These are phyloP conservation scores for Anneissia japonica DNA, from an alignment of 35 echinoderm and acorn worm species.

Conservation along the genomic window DNA sequence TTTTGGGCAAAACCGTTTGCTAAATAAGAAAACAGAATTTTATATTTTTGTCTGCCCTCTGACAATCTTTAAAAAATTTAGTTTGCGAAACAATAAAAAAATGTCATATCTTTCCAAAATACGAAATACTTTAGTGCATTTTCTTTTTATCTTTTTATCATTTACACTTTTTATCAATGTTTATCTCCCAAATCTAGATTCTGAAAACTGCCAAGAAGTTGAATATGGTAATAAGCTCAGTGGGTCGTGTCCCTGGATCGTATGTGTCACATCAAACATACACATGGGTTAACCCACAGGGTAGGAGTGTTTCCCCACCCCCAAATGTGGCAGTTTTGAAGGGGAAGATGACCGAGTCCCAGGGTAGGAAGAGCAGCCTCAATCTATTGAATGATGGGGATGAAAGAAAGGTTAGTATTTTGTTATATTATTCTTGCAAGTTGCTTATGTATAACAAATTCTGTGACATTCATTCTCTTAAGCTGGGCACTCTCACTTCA, in stretches of 20 bases:
- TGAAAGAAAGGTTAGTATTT: conserved; percentile 81
- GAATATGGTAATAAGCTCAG: conserved; percentile 70
- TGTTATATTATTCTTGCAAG: neutral
- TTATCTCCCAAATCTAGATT: conserved; percentile 43
- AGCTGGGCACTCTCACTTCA: no score
- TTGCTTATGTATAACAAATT: no score
- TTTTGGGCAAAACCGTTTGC: no score
- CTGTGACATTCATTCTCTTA: no score
- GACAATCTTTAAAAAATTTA: no score
- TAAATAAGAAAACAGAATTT: no score
- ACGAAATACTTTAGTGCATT: no score
- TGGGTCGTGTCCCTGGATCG: conserved; percentile 81
- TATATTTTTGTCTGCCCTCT: no score
- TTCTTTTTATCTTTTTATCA: no score
- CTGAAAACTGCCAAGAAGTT: conserved; percentile 63
- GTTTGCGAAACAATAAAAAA: no score
- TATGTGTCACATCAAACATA: conserved; percentile 80
- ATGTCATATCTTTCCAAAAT: no score
- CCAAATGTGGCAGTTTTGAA: conserved; percentile 40
- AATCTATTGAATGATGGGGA: conserved; percentile 74
- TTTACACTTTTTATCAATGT: no score
- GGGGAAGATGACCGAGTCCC: conserved; percentile 25
- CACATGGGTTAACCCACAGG: conserved; percentile 91
- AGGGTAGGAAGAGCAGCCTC: conserved; percentile 50
- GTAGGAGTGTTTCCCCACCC: conserved; percentile 86